Conservation (phyloP, 2,888 invertebrate species). For the Calameuta idolon region DNA sequence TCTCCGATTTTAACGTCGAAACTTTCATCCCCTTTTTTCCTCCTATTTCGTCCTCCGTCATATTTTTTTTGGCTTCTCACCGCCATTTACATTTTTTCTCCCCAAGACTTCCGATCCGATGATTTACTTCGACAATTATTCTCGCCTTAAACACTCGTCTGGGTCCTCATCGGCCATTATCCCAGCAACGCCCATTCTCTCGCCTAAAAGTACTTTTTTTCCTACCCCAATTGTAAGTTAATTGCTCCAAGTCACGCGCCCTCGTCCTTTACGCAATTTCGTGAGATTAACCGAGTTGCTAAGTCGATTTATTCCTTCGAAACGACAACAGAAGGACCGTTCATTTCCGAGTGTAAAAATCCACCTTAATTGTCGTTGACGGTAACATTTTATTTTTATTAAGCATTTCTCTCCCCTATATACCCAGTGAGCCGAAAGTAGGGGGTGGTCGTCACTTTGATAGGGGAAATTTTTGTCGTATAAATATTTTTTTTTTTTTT, state of each 20-base stretch:
- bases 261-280: not conserved
- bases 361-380: not conserved
- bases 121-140: not conserved
- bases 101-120: not conserved
- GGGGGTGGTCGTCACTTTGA: no score
- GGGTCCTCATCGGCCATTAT: not conserved
- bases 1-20: no score
- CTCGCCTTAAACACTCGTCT: not conserved
- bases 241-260: not conserved
- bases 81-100: not conserved
- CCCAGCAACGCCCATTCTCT: not conserved
- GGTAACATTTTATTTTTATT: not conserved
- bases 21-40: no score
- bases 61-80: not conserved
- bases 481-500: not conserved
- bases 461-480: not conserved
- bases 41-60: no score
- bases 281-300: not conserved
- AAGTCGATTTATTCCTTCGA: not conserved
- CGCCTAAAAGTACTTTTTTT: not conserved
- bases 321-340: not conserved
- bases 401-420: not conserved
- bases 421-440: not conserved
- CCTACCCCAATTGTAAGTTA: not conserved
- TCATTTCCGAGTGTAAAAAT: not conserved